Evolutionary conservation across 2,797 vertebrate species (phyloP), one percentile per base, ranked within the genome.

Genomic region (Anabas testudineus): DNA sequence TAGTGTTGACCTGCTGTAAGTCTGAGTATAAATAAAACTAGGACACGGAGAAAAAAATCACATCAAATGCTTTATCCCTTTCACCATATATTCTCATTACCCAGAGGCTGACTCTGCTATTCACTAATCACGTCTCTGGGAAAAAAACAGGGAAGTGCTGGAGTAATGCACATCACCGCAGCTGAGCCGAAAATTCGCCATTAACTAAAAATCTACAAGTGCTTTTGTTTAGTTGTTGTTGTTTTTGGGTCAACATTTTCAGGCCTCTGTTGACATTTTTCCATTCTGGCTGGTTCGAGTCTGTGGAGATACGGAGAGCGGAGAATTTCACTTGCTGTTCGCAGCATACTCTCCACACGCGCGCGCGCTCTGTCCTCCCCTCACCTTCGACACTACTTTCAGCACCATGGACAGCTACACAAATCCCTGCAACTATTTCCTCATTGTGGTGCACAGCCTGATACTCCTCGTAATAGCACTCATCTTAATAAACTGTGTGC

Each of bases 31-130:
- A 79, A 76, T 74, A 63, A 77, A 87, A 88, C 52, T 84, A 69
- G 79, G 80, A 24, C 78, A 80, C 7, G 16, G 60, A 34, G 47
- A 51, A 52, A 56, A 77, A 61, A 59, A 73, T n/a, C 71, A 54
- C 55, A 76, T 84, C 53, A 76, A 74, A 74, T 71, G 59, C 71
- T 83, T 73, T 63, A 59, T 54, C 76, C 55, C 59, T 69, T 71
- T 76, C 57, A 71, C 63, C 67, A 77, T 86, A 86, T 57, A 83
- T 84, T 67, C 74, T 89, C 76, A 83, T 86, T 86, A 84, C 49
- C 69, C 52, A 74, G 64, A 34, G 65, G 81, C 73, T 81, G 71
- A 86, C 59, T 69, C 30, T 32, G 57, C 62, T 62, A 21, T 74
- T 72, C 55, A 74, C 61, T 53, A 71, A 75, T 80, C 76, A 87